phyloP scores from a whole-genome alignment of 2,113 vertebrate species.

The Axis porcinus region DNA sequence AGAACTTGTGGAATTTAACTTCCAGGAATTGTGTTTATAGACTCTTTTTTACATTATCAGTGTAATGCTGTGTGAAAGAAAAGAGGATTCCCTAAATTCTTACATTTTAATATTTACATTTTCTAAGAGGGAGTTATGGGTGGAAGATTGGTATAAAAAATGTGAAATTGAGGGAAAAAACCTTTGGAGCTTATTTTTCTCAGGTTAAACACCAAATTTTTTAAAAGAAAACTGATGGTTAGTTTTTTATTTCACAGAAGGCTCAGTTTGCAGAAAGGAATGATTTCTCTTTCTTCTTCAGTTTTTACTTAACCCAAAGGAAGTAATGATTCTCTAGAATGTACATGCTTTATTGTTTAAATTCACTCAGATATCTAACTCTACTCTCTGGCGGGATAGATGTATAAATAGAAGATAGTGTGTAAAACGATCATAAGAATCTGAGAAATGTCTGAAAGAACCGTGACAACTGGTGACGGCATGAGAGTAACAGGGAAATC shows the following conservation, averaged over 20 bases:
- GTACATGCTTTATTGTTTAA: background rate
- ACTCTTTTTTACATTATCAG: background rate
- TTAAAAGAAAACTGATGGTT: background rate
- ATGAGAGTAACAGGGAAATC: background rate
- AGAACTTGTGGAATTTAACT: background rate
- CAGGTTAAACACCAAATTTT: background rate
- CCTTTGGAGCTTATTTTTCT: background rate
- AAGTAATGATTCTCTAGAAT: background rate
- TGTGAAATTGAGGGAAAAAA: background rate
- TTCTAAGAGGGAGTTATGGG: background rate
- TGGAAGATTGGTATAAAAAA: background rate
- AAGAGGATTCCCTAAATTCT: background rate
- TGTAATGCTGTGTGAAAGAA: background rate
- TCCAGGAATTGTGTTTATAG: background rate
- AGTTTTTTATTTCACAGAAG: background rate
- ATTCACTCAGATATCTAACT: background rate
- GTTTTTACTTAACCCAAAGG: background rate
- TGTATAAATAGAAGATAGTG: background rate
- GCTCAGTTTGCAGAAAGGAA: background rate
- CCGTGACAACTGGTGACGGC: background rate
- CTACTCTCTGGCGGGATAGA: background rate
- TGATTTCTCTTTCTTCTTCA: background rate
- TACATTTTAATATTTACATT: slow-evolving; percentile 17
- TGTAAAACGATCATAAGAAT: background rate
- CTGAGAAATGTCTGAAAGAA: background rate